Evolutionary conservation across 2,797 vertebrate genomes (phyloP).

Genomic region (Arctocebus calabarensis): DNA sequence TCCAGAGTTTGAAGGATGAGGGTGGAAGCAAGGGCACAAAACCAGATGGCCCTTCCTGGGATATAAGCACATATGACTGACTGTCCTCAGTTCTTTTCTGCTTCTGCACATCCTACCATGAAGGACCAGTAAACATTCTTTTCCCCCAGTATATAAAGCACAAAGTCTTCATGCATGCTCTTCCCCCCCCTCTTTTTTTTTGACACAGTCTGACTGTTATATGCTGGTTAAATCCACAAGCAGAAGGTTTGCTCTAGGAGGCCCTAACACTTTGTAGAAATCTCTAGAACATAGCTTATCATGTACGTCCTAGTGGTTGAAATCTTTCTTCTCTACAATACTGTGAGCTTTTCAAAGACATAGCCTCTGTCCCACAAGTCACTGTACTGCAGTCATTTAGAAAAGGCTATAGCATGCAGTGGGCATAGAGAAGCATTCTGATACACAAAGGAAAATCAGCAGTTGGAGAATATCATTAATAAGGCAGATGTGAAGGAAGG

Average conservation of each 20-base stretch:
- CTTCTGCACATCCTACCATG: neutral
- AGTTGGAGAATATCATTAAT: constrained; percentile 4
- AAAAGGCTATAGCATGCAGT: neutral
- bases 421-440: neutral
- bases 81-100: constrained; percentile 25
- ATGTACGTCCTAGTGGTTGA: neutral
- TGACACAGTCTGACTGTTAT: neutral
- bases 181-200: neutral
- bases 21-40: neutral
- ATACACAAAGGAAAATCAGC: neutral
- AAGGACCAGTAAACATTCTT: constrained; percentile 8
- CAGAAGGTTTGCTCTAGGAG: constrained; percentile 53
- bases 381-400: neutral
- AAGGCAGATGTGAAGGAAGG: neutral
- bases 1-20: neutral
- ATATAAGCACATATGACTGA: neutral
- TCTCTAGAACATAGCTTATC: neutral
- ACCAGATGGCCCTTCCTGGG: neutral
- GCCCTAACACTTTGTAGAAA: neutral
- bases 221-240: neutral
- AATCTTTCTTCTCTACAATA: constrained; percentile 22
- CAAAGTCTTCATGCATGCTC: neutral
- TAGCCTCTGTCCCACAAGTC: neutral
- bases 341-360: constrained; percentile 14
- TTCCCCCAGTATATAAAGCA: neutral